A percentile compares a stretch with the other conserved stretches of the same genome.
phyloP scores from a whole-genome alignment of 2,113 vertebrate species.

The Malurus alboscapulatus region DNA sequence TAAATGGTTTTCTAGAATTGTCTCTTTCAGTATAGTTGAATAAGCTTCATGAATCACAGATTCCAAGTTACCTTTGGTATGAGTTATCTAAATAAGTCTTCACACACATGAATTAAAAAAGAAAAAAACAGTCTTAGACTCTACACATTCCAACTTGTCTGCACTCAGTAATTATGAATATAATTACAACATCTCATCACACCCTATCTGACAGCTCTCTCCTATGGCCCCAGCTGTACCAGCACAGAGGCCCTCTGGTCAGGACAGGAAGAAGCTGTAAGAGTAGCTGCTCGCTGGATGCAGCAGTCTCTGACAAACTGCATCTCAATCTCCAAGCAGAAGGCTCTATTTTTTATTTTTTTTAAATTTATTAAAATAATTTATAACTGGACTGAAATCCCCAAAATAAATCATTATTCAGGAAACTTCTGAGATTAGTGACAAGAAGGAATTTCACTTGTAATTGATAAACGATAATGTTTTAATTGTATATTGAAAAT shows the following conservation, averaged over 20 bases:
- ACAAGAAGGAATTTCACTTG: neutral
- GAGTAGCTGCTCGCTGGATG: neutral
- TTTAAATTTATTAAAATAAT: neutral
- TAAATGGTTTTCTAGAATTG: neutral
- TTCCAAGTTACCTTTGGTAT: neutral
- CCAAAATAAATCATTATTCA: neutral
- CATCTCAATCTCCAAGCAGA: neutral
- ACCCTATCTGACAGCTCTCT: neutral
- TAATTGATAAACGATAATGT: neutral
- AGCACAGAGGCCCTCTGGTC: neutral
- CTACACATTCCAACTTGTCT: neutral
- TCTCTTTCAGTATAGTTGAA: neutral
- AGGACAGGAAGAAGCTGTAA: neutral
- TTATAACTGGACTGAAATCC: neutral
- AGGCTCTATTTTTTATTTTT: neutral
- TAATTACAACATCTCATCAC: neutral
- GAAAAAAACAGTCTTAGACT: neutral
- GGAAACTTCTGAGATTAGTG: neutral
- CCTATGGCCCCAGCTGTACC: neutral
- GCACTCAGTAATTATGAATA: neutral
- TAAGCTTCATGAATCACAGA: neutral
- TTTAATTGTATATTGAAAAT: neutral
- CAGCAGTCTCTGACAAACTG: neutral
- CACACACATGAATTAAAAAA: neutral
- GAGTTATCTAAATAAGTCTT: neutral